These are phyloP conservation scores for Spilarctia lutea DNA, from an alignment of 2,888 invertebrate genomes.

Conservation along the genomic window DNA sequence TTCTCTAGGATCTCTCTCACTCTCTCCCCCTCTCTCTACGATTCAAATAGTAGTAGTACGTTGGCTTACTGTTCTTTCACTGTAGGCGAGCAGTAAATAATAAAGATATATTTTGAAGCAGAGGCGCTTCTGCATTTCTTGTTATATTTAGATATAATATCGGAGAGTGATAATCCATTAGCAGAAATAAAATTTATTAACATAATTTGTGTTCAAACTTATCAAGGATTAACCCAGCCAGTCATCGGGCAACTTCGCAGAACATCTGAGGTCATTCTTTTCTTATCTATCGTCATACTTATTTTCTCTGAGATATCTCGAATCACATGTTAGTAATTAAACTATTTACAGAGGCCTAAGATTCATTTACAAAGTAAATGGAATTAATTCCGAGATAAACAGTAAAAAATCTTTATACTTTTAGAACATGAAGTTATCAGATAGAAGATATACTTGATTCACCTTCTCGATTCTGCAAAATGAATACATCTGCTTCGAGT, in stretches of 20 bases:
- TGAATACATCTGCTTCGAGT: neutral
- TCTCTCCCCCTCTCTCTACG: too few relatives aligned
- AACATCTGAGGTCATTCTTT: neutral
- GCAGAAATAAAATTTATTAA: too few relatives aligned
- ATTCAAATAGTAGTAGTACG: too few relatives aligned
- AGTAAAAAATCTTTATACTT: neutral
- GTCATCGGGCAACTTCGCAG: neutral
- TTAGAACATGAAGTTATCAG: neutral
- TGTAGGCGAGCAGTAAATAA: too few relatives aligned
- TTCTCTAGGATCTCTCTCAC: too few relatives aligned
- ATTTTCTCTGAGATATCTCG: neutral
- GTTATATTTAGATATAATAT: too few relatives aligned
- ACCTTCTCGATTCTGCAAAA: neutral
- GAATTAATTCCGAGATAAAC: neutral
- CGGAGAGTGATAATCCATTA: too few relatives aligned
- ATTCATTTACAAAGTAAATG: neutral
- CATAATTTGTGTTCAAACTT: neutral
- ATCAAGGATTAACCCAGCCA: neutral
- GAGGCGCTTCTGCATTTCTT: too few relatives aligned
- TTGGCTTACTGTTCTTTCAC: too few relatives aligned
- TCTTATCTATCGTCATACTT: neutral
- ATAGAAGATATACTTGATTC: neutral
- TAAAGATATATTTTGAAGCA: too few relatives aligned
- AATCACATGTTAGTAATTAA: neutral
- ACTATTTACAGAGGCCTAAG: neutral